These are phyloP conservation scores for Holocentrus rufus DNA, from an alignment of 2,797 vertebrate genomes.

Conservation along the genomic window DNA sequence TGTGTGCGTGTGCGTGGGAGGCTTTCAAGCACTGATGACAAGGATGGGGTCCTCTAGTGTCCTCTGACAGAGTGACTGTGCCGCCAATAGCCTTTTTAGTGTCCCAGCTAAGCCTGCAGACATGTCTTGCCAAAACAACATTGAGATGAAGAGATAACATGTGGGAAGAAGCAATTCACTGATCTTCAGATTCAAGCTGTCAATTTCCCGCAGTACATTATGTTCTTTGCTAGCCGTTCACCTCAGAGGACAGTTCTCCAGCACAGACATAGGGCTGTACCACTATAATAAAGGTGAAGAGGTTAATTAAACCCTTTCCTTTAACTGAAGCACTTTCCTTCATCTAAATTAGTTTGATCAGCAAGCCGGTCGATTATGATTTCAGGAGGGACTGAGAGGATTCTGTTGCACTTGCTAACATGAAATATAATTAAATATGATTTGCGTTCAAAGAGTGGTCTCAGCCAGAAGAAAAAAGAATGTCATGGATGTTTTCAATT, in stretches of 20 bases:
- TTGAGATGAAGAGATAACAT: conserved; percentile 5
- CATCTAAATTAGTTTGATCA: conserved; percentile 31
- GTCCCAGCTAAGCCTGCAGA: conserved; percentile 46
- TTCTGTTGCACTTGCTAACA: too few relatives aligned
- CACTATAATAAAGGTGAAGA: conserved; percentile 13
- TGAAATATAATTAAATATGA: background rate
- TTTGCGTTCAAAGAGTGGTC: too few relatives aligned
- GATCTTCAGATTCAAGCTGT: conserved; percentile 1
- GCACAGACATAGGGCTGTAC: background rate
- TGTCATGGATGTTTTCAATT: too few relatives aligned
- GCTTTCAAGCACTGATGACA: conserved; percentile 47
- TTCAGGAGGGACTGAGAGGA: background rate
- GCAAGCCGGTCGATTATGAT: background rate
- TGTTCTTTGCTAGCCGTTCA: conserved; percentile 46
- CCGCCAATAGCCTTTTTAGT: background rate
- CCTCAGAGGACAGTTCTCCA: conserved; percentile 3
- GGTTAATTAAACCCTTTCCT: conserved; percentile 55
- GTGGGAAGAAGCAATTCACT: conserved; percentile 1
- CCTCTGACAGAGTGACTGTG: conserved; percentile 46
- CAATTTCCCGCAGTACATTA: conserved; percentile 27
- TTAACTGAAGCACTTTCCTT: conserved; percentile 27
- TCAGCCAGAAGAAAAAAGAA: too few relatives aligned
- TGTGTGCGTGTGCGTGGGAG: conserved; percentile 21
- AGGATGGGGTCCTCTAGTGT: conserved; percentile 54
- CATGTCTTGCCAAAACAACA: conserved; percentile 40